These are phyloP conservation scores for Campylomormyrus tamandua DNA, from an alignment of 2,113 vertebrate genomes.

Conservation along the genomic window DNA sequence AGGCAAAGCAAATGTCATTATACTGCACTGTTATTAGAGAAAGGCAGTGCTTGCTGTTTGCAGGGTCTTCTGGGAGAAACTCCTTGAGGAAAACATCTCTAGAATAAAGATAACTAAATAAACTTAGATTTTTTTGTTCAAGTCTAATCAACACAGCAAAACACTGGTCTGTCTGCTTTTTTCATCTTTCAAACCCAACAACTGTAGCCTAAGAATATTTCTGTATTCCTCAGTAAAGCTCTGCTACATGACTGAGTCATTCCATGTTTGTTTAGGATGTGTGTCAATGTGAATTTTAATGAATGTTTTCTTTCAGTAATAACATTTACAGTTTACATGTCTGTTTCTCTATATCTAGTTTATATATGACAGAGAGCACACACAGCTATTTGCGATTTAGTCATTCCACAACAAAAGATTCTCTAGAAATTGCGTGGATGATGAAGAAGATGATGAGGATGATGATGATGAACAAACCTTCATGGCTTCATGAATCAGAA, in stretches of 20 bases:
- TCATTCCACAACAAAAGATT: neutral
- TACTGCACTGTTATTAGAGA: neutral
- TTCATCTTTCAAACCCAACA: neutral
- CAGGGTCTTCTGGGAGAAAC: neutral
- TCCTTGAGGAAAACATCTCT: neutral
- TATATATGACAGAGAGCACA: neutral
- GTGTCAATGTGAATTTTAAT: neutral
- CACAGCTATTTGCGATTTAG: neutral
- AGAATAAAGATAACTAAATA: conserved; percentile 2
- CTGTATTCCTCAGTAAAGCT: neutral
- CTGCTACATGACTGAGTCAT: neutral
- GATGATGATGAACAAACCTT: neutral
- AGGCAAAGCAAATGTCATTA: conserved; percentile 14
- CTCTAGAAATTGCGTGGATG: neutral
- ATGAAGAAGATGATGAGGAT: neutral
- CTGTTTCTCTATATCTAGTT: neutral
- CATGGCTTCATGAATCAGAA: neutral
- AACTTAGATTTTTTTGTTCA: neutral
- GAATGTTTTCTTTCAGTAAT: neutral
- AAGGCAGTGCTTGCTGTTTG: neutral
- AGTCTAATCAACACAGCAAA: conserved; percentile 14
- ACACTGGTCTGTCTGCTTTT: neutral
- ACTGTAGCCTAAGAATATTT: neutral
- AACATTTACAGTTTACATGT: neutral
- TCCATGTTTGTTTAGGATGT: neutral